Evolutionary conservation across 1,140 invertebrate genomes (phyloP).

Genomic region (Harpegnathos saltator): DNA sequence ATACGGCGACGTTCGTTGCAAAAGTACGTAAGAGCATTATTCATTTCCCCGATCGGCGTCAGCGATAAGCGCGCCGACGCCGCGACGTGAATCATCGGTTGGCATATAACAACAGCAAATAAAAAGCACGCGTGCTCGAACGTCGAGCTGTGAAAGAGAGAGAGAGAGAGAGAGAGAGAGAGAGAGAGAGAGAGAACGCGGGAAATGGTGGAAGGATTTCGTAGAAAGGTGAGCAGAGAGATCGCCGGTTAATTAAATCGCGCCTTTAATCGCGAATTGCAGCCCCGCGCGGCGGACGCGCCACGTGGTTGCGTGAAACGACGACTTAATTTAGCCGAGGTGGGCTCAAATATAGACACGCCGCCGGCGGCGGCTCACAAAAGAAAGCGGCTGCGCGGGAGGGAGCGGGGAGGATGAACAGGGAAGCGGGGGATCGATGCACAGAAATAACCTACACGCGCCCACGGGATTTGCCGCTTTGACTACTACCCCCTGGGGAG

Average conservation of each 20-base stretch:
- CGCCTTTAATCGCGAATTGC: conserved; percentile 10
- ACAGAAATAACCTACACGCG: conserved; percentile 46
- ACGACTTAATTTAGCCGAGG: conserved; percentile 45
- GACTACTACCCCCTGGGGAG: conserved; percentile 7
- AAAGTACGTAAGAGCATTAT: too few relatives aligned
- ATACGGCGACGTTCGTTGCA: too few relatives aligned
- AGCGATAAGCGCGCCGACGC: too few relatives aligned
- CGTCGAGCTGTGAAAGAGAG: too few relatives aligned
- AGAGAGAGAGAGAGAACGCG: too few relatives aligned
- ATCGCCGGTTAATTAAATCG: not conserved
- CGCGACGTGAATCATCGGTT: too few relatives aligned
- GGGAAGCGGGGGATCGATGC: conserved; percentile 48
- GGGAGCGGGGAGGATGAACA: conserved; percentile 17
- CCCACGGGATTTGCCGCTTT: conserved; percentile 41
- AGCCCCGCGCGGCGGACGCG: not conserved
- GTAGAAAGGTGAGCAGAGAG: too few relatives aligned
- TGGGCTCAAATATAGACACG: conserved; percentile 32
- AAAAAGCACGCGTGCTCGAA: too few relatives aligned
- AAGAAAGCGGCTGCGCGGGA: not conserved
- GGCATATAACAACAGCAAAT: too few relatives aligned
- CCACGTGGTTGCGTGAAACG: conserved; percentile 26
- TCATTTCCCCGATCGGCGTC: too few relatives aligned
- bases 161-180: too few relatives aligned
- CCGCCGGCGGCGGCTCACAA: not conserved
- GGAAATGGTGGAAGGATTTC: too few relatives aligned